Conservation (phyloP, 2,888 invertebrate species). For the Amiota minor region DNA sequence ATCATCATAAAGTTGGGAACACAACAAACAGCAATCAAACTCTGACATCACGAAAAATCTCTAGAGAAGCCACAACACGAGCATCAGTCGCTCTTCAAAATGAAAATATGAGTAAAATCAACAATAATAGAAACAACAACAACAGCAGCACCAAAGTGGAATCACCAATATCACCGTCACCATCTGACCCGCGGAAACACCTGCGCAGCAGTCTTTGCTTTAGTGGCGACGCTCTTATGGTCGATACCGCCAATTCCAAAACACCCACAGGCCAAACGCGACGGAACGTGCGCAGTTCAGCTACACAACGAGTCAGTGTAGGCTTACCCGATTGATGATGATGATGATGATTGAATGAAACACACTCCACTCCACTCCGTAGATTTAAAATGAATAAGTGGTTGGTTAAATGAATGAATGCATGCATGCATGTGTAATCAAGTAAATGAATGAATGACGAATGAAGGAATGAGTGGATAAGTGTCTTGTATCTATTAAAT, state of each 20-base stretch:
- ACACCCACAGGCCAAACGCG: slow-evolving; percentile 46
- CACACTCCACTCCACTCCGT: too few relatives aligned
- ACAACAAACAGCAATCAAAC: slow-evolving; percentile 21
- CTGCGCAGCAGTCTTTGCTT: slow-evolving; percentile 72
- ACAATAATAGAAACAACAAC: slow-evolving; percentile 30
- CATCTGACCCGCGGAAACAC: slow-evolving; percentile 62
- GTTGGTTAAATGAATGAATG: too few relatives aligned
- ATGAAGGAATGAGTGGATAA: too few relatives aligned
- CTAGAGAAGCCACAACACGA: slow-evolving; percentile 38
- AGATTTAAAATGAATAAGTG: too few relatives aligned
- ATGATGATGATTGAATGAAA: background rate
- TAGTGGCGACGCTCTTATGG: slow-evolving; percentile 67
- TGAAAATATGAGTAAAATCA: slow-evolving; percentile 39
- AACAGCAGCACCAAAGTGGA: slow-evolving; percentile 38
- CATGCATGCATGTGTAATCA: too few relatives aligned
- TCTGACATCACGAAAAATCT: background rate
- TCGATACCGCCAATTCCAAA: slow-evolving; percentile 43
- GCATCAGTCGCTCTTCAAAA: slow-evolving; percentile 38
- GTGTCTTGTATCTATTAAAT: too few relatives aligned
- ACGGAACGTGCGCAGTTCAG: slow-evolving; percentile 63
- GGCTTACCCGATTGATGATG: slow-evolving; percentile 69
- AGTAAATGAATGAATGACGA: too few relatives aligned
- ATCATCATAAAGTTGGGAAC: slow-evolving; percentile 25
- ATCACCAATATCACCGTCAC: slow-evolving; percentile 38
- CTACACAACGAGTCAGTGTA: slow-evolving; percentile 69